Conservation (phyloP, 2,888 invertebrate genomes). For the Platycnemis pennipes region DNA sequence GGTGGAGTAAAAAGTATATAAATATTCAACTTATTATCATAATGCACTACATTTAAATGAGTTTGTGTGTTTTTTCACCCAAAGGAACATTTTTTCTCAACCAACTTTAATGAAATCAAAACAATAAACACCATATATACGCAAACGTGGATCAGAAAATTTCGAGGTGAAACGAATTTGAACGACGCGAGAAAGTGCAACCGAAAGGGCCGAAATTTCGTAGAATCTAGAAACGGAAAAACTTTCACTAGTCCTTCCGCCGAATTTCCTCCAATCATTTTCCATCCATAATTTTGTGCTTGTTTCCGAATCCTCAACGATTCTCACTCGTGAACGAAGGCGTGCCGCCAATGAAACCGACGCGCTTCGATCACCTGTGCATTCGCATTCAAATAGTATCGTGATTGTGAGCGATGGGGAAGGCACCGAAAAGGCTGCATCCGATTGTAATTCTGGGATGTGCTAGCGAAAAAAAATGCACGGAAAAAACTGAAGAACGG, state of each 20-base stretch:
- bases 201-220: background rate
- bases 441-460: background rate
- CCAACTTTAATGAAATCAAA: no score
- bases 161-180: background rate
- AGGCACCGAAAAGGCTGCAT: background rate
- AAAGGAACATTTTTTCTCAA: no score
- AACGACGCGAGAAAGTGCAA: background rate
- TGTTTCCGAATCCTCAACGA: background rate
- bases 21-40: no score
- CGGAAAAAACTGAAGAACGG: background rate
- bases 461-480: background rate
- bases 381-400: background rate
- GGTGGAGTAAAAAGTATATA: no score
- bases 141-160: background rate
- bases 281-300: background rate
- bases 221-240: background rate
- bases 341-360: background rate
- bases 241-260: background rate
- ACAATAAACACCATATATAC: background rate
- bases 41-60: no score
- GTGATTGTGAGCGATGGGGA: background rate
- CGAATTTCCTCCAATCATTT: background rate
- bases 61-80: no score
- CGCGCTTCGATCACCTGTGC: background rate
- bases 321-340: background rate